Conservation (phyloP, 2,113 vertebrate genomes). For the Pitta sordida region DNA sequence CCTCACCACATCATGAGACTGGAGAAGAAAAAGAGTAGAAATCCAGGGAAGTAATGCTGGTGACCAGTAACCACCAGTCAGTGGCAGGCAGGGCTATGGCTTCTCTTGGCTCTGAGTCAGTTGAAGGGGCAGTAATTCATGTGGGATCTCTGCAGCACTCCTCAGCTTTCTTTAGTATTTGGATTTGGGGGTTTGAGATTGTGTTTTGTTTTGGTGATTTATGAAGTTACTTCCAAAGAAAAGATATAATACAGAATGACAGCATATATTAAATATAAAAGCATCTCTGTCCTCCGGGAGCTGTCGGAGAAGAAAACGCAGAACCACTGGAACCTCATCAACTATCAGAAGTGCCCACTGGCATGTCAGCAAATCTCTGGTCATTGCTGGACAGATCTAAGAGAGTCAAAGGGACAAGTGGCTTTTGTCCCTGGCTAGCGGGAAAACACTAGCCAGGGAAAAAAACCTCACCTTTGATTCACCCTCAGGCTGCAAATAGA, state of each 20-base stretch:
- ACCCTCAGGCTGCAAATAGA: neutral
- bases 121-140: neutral
- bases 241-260: conserved; percentile 43
- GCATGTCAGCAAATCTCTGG: conserved; percentile 13
- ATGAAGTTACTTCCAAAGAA: conserved; percentile 35
- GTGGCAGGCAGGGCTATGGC: neutral
- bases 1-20: conserved; percentile 31
- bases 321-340: conserved; percentile 6
- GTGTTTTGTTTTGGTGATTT: conserved; percentile 30
- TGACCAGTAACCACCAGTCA: conserved; percentile 25
- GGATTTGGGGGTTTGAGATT: conserved; percentile 13
- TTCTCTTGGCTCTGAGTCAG: neutral
- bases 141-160: neutral
- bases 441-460: neutral
- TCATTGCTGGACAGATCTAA: neutral
- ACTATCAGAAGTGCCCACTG: neutral
- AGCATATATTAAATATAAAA: conserved; percentile 16
- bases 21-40: neutral
- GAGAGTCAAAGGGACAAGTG: neutral
- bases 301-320: neutral
- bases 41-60: neutral
- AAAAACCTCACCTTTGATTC: neutral
- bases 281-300: conserved; percentile 14
- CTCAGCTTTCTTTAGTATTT: neutral
- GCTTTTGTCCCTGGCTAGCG: neutral